These are phyloP conservation scores for Gadus macrocephalus DNA, from an alignment of 2,113 vertebrate genomes.

Conservation along the genomic window DNA sequence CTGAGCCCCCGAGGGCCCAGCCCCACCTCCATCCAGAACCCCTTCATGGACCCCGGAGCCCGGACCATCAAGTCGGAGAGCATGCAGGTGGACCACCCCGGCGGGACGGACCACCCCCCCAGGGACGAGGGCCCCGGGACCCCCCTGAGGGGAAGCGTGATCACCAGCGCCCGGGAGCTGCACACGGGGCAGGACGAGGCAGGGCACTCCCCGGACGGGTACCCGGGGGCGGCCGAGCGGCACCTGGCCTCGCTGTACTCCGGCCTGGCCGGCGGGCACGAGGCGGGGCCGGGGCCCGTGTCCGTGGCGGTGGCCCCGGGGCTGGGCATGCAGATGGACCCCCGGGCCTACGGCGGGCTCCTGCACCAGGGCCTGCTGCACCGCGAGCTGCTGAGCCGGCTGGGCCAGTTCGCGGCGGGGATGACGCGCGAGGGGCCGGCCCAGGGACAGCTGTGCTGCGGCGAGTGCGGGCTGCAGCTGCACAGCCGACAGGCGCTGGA, in stretches of 20 bases:
- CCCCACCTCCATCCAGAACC: conserved; percentile 43
- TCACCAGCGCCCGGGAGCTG: conserved; percentile 93
- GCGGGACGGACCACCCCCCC: conserved; percentile 71
- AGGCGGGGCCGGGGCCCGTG: conserved; percentile 77
- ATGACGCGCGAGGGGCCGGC: conserved; percentile 82
- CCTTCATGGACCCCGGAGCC: conserved; percentile 31
- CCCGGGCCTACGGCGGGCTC: conserved; percentile 86
- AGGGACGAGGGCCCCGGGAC: conserved; percentile 89
- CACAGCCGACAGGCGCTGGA: conserved; percentile 89
- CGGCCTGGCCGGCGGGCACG: conserved; percentile 76
- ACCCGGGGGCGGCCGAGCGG: conserved; percentile 72
- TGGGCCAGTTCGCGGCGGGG: conserved; percentile 88
- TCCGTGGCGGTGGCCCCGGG: conserved; percentile 76
- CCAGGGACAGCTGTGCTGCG: conserved; percentile 81
- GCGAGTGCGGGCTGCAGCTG: conserved; percentile 89
- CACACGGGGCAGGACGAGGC: conserved; percentile 70
- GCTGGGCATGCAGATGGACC: conserved; percentile 89
- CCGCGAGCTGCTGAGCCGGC: conserved; percentile 91
- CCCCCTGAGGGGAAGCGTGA: conserved; percentile 89
- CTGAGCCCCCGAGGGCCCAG: conserved; percentile 73
- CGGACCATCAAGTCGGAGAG: conserved; percentile 76
- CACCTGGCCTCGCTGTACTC: conserved; percentile 83
- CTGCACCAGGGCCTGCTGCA: conserved; percentile 93
- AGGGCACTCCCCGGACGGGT: conserved; percentile 53
- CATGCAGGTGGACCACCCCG: conserved; percentile 88